A percentile compares a stretch with the other conserved stretches of the same genome.
Evolutionary conservation across 2,797 vertebrate genomes (phyloP).

Genomic region (Muscicapa striata): DNA sequence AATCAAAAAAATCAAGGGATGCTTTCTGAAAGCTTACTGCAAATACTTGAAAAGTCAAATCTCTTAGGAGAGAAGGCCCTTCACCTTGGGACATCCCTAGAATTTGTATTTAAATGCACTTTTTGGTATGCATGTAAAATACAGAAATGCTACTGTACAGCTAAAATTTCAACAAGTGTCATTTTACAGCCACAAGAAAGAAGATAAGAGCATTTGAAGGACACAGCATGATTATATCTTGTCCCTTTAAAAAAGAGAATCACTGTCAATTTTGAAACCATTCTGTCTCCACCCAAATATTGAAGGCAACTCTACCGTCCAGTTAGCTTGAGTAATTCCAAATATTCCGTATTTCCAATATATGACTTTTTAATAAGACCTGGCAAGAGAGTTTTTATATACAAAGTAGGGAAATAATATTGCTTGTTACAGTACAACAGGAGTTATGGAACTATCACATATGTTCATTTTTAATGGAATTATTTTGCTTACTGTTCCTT

Average conservation of each 20-base stretch:
- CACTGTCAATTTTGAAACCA: neutral
- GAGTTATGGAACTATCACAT: neutral
- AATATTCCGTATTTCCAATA: neutral
- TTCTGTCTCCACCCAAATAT: neutral
- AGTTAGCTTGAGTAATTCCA: neutral
- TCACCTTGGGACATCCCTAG: neutral
- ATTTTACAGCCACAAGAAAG: constrained; percentile 12
- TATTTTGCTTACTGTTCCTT: neutral
- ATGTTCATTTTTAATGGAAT: neutral
- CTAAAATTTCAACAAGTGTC: neutral
- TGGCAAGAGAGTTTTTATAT: neutral
- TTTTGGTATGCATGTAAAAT: neutral
- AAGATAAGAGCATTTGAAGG: constrained; percentile 22
- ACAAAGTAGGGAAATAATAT: neutral
- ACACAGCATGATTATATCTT: neutral
- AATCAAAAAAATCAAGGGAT: constrained; percentile 10
- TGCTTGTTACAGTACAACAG: neutral
- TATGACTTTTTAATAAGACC: neutral
- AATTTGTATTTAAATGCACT: constrained; percentile 20
- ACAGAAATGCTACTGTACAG: neutral
- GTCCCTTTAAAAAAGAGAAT: neutral
- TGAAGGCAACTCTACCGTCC: neutral
- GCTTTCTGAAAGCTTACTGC: constrained; percentile 7
- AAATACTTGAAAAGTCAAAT: constrained; percentile 21
- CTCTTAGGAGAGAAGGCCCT: constrained; percentile 17